Conservation (phyloP, 2,888 invertebrate genomes). For the Andrena dorsata region DNA sequence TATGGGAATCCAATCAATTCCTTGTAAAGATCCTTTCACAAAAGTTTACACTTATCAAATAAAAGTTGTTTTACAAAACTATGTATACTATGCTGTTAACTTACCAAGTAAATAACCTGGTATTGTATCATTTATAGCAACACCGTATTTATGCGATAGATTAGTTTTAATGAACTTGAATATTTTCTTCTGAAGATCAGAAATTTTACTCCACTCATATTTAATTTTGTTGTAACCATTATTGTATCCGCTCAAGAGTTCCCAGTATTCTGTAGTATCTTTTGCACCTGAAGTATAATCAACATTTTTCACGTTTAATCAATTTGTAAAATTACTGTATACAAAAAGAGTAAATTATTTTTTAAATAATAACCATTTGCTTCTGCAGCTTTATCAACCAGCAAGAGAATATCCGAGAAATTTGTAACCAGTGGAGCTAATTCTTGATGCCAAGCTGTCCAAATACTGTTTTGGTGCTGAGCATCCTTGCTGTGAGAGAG, state of each 20-base stretch:
- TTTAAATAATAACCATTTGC: conserved; percentile 75
- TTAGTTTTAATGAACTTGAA: conserved; percentile 71
- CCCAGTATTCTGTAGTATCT: conserved; percentile 77
- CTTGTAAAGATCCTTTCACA: conserved; percentile 76
- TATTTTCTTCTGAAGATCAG: conserved; percentile 73
- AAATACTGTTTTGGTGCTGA: conserved; percentile 73
- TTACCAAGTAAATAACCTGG: conserved; percentile 80
- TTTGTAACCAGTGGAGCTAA: conserved; percentile 71
- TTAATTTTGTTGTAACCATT: conserved; percentile 74
- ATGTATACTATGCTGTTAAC: background rate
- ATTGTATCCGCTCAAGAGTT: conserved; percentile 76
- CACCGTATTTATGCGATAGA: conserved; percentile 73
- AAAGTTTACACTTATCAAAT: conserved; percentile 12
- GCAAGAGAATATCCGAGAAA: conserved; percentile 71
- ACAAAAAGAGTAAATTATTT: background rate
- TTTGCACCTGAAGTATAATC: conserved; percentile 65
- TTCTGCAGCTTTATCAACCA: conserved; percentile 75
- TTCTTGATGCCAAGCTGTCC: conserved; percentile 77
- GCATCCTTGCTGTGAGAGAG: conserved; percentile 69
- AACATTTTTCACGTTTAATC: background rate
- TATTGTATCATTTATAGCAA: conserved; percentile 68
- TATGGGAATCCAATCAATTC: conserved; percentile 79
- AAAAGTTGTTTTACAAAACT: conserved; percentile 4
- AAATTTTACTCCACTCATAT: conserved; percentile 73
- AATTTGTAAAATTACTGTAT: conserved; percentile 3